Evolutionary conservation across 92 coral and sea anemone species (phyloP).

Genomic region (Zoanthus gigantus): DNA sequence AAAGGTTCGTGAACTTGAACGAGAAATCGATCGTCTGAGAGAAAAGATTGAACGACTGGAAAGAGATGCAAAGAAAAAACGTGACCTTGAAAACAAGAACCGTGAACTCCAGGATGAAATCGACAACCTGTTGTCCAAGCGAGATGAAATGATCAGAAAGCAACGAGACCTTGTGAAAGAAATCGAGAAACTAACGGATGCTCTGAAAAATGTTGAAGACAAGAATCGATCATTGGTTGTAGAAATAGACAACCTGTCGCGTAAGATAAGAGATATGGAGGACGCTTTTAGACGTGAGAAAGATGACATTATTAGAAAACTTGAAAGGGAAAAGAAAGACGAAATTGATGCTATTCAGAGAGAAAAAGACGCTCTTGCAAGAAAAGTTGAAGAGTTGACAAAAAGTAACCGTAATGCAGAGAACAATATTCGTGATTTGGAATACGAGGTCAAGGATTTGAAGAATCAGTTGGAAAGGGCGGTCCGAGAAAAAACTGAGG

Average conservation of each 20-base stretch:
- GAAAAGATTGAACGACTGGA: conserved; percentile 66
- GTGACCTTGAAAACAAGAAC: conserved; percentile 75
- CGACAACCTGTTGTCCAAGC: conserved; percentile 68
- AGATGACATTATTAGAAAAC: conserved; percentile 70
- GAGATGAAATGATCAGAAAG: conserved; percentile 72
- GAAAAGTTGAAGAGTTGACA: conserved; percentile 63
- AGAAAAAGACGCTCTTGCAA: conserved; percentile 70
- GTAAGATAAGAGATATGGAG: conserved; percentile 83
- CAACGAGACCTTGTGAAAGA: conserved; percentile 77
- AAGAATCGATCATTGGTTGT: conserved; percentile 69
- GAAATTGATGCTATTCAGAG: conserved; percentile 67
- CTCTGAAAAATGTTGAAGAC: conserved; percentile 66
- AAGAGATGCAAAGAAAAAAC: conserved; percentile 68
- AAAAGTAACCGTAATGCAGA: conserved; percentile 64
- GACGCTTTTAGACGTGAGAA: conserved; percentile 78
- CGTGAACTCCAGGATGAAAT: conserved; percentile 71
- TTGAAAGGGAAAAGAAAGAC: conserved; percentile 72
- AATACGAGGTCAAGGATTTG: conserved; percentile 54
- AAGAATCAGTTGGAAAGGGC: conserved; percentile 36
- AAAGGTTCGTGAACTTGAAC: conserved; percentile 61
- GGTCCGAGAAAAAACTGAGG: conserved; percentile 25
- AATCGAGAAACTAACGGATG: conserved; percentile 65
- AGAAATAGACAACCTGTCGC: conserved; percentile 73
- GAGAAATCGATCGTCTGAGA: conserved; percentile 61
- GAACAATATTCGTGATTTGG: conserved; percentile 63